Evolutionary conservation across 2,797 vertebrate species (phyloP).

Genomic region (Schizopygopsis malacanthus): DNA sequence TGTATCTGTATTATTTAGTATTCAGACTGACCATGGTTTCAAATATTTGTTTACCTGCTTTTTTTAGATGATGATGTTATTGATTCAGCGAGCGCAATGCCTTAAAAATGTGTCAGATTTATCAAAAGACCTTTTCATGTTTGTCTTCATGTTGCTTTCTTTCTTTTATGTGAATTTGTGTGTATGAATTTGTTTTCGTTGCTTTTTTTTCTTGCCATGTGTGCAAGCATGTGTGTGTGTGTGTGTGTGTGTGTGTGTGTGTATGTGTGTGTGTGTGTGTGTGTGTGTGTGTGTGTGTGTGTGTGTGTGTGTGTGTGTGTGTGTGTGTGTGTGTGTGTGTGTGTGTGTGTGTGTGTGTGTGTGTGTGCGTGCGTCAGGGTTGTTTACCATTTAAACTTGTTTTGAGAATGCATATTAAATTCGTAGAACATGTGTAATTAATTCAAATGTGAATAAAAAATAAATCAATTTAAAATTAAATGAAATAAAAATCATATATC

Average conservation of each 20-base stretch:
- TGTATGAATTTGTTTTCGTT: neutral
- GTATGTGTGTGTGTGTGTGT: neutral
- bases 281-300: neutral
- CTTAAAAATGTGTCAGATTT: neutral
- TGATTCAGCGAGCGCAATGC: neutral
- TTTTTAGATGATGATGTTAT: neutral
- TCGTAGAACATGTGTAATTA: neutral
- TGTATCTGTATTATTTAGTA: neutral
- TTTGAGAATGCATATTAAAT: neutral
- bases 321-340: too few species aligned
- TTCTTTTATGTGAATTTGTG: slow-evolving; percentile 6
- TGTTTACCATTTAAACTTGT: neutral
- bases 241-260: too few species aligned
- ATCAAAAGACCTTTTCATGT: slow-evolving; percentile 19
- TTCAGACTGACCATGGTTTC: neutral
- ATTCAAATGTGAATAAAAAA: neutral
- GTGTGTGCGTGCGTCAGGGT: neutral
- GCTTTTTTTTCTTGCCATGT: neutral
- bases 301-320: too few species aligned
- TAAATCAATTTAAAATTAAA: neutral
- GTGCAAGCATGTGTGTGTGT: too few species aligned
- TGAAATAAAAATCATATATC: neutral
- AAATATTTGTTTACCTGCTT: slow-evolving; percentile 9
- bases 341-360: too few species aligned
- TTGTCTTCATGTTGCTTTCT: slow-evolving; percentile 2